phyloP scores from a whole-genome alignment of 2,888 invertebrate species.

The Caenorhabditis imperialis region DNA sequence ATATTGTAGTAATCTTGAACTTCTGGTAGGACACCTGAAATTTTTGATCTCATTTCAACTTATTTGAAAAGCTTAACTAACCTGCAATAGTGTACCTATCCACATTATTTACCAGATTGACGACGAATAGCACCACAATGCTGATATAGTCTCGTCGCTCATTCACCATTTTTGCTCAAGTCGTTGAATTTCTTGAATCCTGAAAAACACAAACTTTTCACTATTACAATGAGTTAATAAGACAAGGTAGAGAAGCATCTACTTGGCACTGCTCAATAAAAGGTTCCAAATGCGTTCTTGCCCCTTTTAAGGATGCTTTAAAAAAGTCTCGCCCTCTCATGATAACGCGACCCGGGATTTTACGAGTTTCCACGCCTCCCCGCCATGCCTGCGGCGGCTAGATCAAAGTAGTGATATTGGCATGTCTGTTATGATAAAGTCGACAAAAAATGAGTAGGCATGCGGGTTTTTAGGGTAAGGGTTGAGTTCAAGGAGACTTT shows the following conservation, averaged over 20 bases:
- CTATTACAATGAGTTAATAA: background rate
- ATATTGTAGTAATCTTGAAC: conserved; percentile 86
- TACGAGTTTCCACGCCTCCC: conserved; percentile 51
- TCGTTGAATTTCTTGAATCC: too few species aligned
- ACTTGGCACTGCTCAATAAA: too few species aligned
- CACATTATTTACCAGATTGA: conserved; percentile 98
- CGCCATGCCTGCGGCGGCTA: conserved; percentile 17
- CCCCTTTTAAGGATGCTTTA: conserved; percentile 11
- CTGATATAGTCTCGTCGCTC: conserved; percentile 54
- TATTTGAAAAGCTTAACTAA: too few species aligned
- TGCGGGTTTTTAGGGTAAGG: too few species aligned
- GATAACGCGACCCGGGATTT: conserved; percentile 55
- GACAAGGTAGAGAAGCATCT: background rate
- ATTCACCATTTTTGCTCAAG: conserved; percentile 64
- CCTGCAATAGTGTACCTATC: conserved; percentile 96
- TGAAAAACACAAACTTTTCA: too few species aligned
- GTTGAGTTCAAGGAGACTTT: background rate
- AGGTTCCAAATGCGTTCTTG: background rate
- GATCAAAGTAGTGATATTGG: conserved; percentile 48
- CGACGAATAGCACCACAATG: conserved; percentile 82
- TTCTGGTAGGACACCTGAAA: conserved; percentile 87
- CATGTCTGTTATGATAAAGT: conserved; percentile 38
- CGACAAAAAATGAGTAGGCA: too few species aligned
- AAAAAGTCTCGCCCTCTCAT: conserved; percentile 15
- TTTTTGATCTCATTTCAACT: conserved; percentile 3